Conservation (phyloP, 1,140 invertebrate genomes). For the Lordiphosa stackelbergi region DNA sequence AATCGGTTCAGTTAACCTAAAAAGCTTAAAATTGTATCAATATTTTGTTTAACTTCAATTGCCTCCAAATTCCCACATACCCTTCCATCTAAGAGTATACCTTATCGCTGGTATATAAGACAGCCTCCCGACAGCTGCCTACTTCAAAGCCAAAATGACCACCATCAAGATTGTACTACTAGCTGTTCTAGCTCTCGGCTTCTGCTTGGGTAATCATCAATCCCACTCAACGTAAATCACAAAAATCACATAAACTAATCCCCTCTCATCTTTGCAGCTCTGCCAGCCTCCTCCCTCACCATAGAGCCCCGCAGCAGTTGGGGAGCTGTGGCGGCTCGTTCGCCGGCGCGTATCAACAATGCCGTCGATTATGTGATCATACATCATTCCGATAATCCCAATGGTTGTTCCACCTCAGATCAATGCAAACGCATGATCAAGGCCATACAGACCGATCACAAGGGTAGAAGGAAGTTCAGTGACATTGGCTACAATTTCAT, state of each 20-base stretch:
- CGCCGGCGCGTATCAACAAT: constrained; percentile 51
- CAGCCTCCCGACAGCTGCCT: constrained; percentile 1
- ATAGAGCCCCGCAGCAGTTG: constrained; percentile 71
- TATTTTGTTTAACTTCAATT: no score
- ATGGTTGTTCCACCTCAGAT: constrained; percentile 78
- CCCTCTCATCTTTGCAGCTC: constrained; percentile 16
- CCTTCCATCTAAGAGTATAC: neutral
- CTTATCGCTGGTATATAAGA: constrained; percentile 43
- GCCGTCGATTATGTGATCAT: constrained; percentile 85
- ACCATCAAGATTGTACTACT: constrained; percentile 37
- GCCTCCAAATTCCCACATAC: no score
- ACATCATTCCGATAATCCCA: constrained; percentile 83
- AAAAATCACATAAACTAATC: neutral
- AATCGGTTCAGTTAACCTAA: no score
- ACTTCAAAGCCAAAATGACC: constrained; percentile 31
- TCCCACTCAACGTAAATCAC: constrained; percentile 4
- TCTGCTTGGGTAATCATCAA: constrained; percentile 55
- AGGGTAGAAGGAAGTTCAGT: constrained; percentile 81
- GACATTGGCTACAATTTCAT: constrained; percentile 85
- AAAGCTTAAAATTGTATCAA: no score
- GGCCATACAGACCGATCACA: constrained; percentile 80
- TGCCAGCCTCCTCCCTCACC: constrained; percentile 32
- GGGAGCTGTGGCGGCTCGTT: constrained; percentile 61
- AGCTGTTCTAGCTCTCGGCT: constrained; percentile 24
- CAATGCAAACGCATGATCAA: constrained; percentile 80